Evolutionary conservation across 1,140 invertebrate species (phyloP), one percentile per base, ranked within the genome.

Genomic region (Episyrphus balteatus): DNA sequence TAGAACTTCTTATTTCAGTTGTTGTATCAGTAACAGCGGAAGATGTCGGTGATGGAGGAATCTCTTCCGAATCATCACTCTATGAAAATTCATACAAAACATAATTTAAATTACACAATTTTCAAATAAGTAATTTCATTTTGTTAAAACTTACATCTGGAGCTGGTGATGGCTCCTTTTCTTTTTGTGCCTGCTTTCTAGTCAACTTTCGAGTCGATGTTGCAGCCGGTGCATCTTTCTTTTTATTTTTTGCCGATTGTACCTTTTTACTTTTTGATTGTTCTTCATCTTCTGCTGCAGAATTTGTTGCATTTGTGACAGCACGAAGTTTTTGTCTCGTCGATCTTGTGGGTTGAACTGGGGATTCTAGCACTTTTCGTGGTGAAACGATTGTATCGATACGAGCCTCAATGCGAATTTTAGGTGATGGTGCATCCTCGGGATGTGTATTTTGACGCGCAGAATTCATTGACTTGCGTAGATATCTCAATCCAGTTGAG

Each of bases 391-490:
- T 43, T 5, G 46, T 42, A 30, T 55, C 45, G 12, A 40, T 50
- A 1, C 36, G 19, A 15, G 49, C 50, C 21, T 49, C 50, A 18
- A 52, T 55, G n/a, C 51, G 30, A 9, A 55, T 55, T 15, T 46
- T 40, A 1, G 44, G 43, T 2, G 53, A 31, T 17, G 34, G 14
- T 14, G 45, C 38, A 26, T 33, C 53, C 10, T 61, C 55, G 2
- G 32, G 47, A 18, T 58, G 51, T n/a, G 57, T 55, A 13, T 55
- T 51, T 14, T 51, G 59, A 9, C 57, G 53, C 12, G 53, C 54
- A n/a, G 46, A 55, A 32, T 56, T 51, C 32, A 66, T 26, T 2
- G 63, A 64, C 30, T 61, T 56, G 0, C 63, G 55, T 32, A 66
- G 31, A 37, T 50, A 49, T 19, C 51, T 52, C 11, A 59, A 32